Evolutionary conservation across 2,797 vertebrate species (phyloP), one percentile per base, ranked within the genome.

Genomic region (Pantherophis vulpinus): DNA sequence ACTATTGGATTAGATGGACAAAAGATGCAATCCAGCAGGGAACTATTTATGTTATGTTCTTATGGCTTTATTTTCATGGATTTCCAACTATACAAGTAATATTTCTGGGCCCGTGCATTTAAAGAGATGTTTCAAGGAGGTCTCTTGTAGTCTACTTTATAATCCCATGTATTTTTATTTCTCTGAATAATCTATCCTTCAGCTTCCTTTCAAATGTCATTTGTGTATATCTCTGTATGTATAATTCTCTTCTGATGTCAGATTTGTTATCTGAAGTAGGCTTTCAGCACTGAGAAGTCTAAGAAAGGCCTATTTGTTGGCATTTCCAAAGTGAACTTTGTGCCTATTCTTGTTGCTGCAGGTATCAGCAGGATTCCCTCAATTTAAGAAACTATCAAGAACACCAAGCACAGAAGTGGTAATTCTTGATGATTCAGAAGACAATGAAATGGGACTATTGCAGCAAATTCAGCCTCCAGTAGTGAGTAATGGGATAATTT

Each of bases 401-500:
- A 58, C 18, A 10, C 87, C 37, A 27, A 25, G 54, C 74, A 42
- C 37, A 8, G 94, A 94, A 3, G 60, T 94, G 74, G 94, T 94
- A n/a, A 12, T 94, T 47, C n/a, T 94, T 74, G 94, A 91, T n/a
- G 96, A 96, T 66, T 95, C 96, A 59, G 95, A 96, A 60, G 95
- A 94, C 13, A 95, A 96, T 25, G 93, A 93, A 70, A 95, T 94
- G 88, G 97, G 95, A 83, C 94, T 94, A 58, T 23, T 66, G 51
- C 87, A 91, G 59, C 93, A 89, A 51, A 86, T 91, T 54, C 95
- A 95, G 91, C 96, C 95, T 0, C 97, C 97, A 0, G 97, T 97
- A 96, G 97, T 97, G 95, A 97, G 97, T 96, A 94, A 16, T n/a
- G 7, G 61, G 12, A 20, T 11, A 6, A 18, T 86, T 79, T n/a